A percentile compares a stretch with the other conserved stretches of the same genome.
Conservation (phyloP, 2,113 vertebrate genomes). For the Triplophysa tibetana region DNA sequence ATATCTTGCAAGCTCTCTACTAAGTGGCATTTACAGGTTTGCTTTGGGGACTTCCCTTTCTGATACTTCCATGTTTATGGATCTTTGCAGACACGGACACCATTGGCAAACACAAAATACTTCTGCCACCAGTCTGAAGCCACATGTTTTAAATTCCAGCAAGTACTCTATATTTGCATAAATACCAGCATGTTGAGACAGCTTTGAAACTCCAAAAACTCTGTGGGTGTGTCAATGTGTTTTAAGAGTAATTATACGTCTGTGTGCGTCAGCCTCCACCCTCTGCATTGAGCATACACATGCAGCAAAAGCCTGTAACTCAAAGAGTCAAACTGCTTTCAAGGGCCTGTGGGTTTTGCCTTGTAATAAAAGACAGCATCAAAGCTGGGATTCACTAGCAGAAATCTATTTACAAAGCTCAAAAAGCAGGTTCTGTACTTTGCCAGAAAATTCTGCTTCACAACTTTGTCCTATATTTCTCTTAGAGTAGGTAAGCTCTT, state of each 20-base stretch:
- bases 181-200: background rate
- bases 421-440: background rate
- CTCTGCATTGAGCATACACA: slow-evolving; percentile 13
- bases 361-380: slow-evolving; percentile 7
- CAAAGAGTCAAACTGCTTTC: slow-evolving; percentile 10
- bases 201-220: slow-evolving; percentile 49
- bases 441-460: background rate
- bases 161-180: background rate
- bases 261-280: slow-evolving; percentile 44
- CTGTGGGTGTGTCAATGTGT: slow-evolving; percentile 54
- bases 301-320: background rate
- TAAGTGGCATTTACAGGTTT: background rate
- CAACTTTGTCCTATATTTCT: too few species aligned
- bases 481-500: too few species aligned
- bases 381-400: slow-evolving; percentile 15
- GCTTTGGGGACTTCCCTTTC: background rate
- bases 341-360: slow-evolving; percentile 21
- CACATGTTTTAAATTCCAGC: slow-evolving; percentile 8
- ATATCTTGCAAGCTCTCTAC: background rate
- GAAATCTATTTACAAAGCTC: background rate
- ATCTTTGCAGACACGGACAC: background rate
- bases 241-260: slow-evolving; percentile 63
- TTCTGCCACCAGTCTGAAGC: background rate
- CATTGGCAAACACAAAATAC: background rate
- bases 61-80: background rate